These are phyloP conservation scores for Amazona guildingii DNA, from an alignment of 2,113 vertebrate species.

Conservation along the genomic window DNA sequence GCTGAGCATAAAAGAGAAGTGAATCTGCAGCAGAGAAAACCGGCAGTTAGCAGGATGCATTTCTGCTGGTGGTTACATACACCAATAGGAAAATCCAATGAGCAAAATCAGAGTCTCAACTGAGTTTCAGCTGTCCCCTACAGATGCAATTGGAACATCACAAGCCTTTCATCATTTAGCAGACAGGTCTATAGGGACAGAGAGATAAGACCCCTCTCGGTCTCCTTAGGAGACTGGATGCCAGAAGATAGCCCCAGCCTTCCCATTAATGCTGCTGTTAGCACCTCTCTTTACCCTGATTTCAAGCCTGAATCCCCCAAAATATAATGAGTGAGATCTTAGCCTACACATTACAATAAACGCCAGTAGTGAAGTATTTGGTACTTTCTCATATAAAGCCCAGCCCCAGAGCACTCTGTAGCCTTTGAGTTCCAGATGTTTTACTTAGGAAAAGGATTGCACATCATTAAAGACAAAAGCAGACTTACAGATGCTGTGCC, in stretches of 20 bases:
- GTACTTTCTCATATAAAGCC: not conserved
- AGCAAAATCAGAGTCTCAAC: not conserved
- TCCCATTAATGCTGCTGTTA: not conserved
- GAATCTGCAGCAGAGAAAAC: constrained; percentile 74
- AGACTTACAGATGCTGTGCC: constrained; percentile 86
- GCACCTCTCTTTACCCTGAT: not conserved
- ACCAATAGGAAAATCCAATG: not conserved
- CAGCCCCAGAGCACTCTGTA: not conserved
- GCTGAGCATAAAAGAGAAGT: constrained; percentile 88
- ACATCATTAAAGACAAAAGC: not conserved
- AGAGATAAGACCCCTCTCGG: not conserved
- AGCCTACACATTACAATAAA: not conserved
- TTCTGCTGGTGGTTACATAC: not conserved
- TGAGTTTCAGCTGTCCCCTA: not conserved
- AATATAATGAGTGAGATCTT: not conserved
- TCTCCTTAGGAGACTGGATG: not conserved
- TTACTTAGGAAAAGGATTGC: accelerated
- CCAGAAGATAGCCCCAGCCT: not conserved
- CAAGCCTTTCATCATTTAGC: not conserved
- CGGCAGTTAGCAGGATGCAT: not conserved
- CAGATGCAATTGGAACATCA: not conserved
- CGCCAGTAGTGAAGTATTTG: not conserved
- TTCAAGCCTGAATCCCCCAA: not conserved
- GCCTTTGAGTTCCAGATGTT: not conserved
- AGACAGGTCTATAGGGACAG: not conserved